phyloP scores from a whole-genome alignment of 1,140 invertebrate species.

The Hycleus cichorii region DNA sequence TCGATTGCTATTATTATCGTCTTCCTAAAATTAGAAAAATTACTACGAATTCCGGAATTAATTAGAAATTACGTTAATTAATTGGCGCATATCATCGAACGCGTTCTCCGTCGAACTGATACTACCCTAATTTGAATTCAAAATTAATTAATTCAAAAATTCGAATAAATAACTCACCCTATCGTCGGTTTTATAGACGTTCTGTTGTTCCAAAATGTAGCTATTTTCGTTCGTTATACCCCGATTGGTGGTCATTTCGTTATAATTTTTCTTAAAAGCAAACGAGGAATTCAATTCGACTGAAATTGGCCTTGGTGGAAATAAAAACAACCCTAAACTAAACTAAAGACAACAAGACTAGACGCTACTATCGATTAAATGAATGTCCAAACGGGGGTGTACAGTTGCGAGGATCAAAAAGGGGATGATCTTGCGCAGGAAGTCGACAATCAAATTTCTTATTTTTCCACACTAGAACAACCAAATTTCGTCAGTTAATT shows the following conservation, averaged over 20 bases:
- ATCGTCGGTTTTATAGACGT: background rate
- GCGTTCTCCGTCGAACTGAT: slow-evolving; percentile 48
- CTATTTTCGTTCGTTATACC: background rate
- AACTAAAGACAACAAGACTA: too few relatives aligned
- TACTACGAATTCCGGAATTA: background rate
- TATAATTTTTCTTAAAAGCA: too few relatives aligned
- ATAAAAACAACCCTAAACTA: too few relatives aligned
- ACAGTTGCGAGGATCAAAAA: too few relatives aligned
- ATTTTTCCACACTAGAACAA: too few relatives aligned
- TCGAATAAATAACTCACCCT: background rate
- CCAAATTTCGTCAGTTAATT: too few relatives aligned
- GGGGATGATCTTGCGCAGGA: too few relatives aligned
- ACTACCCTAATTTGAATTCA: slow-evolving; percentile 32
- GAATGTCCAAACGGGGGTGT: too few relatives aligned
- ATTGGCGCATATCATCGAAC: slow-evolving; percentile 49
- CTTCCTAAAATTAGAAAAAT: slow-evolving; percentile 35
- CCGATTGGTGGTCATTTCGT: background rate
- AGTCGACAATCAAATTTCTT: too few relatives aligned
- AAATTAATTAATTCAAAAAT: slow-evolving; percentile 35
- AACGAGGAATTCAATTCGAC: too few relatives aligned
- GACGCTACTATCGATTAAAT: too few relatives aligned
- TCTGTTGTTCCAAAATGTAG: background rate
- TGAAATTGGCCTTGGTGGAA: too few relatives aligned
- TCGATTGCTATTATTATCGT: slow-evolving; percentile 47
- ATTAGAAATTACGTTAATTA: slow-evolving; percentile 44